Evolutionary conservation across 2,797 vertebrate species (phyloP), one percentile per base, ranked within the genome.

Genomic region (Alcedo quadribrachys): DNA sequence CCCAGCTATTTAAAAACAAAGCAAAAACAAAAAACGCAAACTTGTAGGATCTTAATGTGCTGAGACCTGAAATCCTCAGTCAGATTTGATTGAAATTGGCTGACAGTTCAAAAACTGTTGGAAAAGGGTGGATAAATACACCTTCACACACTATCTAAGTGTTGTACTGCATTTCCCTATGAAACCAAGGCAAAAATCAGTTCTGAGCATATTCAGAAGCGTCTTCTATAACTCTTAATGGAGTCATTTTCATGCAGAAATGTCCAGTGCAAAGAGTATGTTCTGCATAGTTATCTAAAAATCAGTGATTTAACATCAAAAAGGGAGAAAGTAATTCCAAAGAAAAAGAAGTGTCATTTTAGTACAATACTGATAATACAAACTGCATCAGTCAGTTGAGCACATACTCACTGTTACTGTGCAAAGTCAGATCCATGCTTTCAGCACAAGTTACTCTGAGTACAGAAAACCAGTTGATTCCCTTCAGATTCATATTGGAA

Each of bases 31-130:
- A 75, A 85, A 70, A 68, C 8, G 5, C 25, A 53, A 30, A n/a
- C 3, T 5, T 42, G 4, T 51, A 43, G 24, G 40, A 53, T 62
- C 58, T 86, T 89, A 75, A 76, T 70, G 40, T 63, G 37, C 51
- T 76, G 55, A 88, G 51, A 81, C 33, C 27, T 90, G 43, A 86
- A 92, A 63, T 58, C 24, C 15, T 91, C 46, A 35, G 46, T 84
- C 42, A 91, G 27, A 90, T 90, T 84, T 76, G 74, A 70, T 27
- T 73, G 74, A 86, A 94, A 81, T 42, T 86, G 35, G 27, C 27
- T 89, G 61, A 73, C 0, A 0, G 45, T 63, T 95, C 70, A 86
- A 84, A 95, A 88, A 35, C 32, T 76, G 37, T 76, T 83, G 78
- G 55, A 73, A 88, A 88, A 69, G 19, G 24, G 22, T 58, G 55